phyloP scores from a whole-genome alignment of 2,888 invertebrate species.

The Drosophila cognata region DNA sequence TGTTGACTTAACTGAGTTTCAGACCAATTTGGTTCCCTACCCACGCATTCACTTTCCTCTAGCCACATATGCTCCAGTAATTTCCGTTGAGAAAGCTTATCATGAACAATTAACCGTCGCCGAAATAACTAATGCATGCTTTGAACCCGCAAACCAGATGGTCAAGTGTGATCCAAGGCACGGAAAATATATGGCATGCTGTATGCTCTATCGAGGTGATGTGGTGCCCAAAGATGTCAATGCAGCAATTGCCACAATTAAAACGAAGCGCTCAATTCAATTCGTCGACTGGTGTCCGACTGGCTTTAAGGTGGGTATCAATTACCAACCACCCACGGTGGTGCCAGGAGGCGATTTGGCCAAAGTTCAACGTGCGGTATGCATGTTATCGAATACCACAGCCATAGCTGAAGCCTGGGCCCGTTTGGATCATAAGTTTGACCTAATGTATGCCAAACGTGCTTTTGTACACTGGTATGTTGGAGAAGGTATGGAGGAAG shows the following conservation, averaged over 20 bases:
- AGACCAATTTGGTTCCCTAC: constrained; percentile 96
- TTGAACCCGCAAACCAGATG: constrained; percentile 98
- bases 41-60: constrained; percentile 98
- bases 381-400: constrained; percentile 98
- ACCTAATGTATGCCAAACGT: constrained; percentile 97
- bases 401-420: constrained; percentile 99
- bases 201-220: constrained; percentile 96
- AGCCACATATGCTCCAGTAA: constrained; percentile 95
- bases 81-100: constrained; percentile 96
- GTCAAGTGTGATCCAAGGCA: constrained; percentile 96
- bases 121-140: constrained; percentile 97
- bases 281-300: constrained; percentile 96
- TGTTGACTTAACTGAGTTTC: constrained; percentile 97
- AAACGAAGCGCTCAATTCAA: constrained; percentile 96
- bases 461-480: constrained; percentile 98
- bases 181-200: constrained; percentile 97
- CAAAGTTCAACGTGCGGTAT: constrained; percentile 97
- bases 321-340: constrained; percentile 95
- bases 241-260: constrained; percentile 96
- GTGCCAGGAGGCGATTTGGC: constrained; percentile 97
- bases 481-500: constrained; percentile 94
- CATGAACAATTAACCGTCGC: constrained; percentile 96
- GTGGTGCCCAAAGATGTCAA: constrained; percentile 97
- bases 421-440: constrained; percentile 96
- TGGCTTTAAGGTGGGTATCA: constrained; percentile 93